Evolutionary conservation across 30 jellyfish, hydroid and myxozoan species (phyloP).

Genomic region (Aurelia sp.): DNA sequence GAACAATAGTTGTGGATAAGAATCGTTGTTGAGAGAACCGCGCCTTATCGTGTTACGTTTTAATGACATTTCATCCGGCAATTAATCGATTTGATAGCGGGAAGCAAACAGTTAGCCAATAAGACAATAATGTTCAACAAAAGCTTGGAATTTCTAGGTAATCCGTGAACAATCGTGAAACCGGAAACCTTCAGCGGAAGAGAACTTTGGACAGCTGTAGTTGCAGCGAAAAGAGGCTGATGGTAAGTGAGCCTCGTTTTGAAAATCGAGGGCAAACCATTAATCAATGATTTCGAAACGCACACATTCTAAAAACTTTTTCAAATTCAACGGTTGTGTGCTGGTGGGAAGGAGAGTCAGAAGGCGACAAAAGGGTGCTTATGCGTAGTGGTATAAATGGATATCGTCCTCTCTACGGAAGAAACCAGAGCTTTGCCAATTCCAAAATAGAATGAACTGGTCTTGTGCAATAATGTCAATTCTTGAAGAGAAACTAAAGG

Average conservation of each 20-base stretch:
- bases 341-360: too few relatives aligned
- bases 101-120: conserved; percentile 62
- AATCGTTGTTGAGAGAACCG: neutral
- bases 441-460: too few relatives aligned
- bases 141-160: conserved; percentile 35
- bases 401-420: too few relatives aligned
- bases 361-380: too few relatives aligned
- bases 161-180: conserved; percentile 40
- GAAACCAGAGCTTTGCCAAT: too few relatives aligned
- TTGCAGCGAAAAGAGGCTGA: neutral
- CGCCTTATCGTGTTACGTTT: conserved; percentile 37
- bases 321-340: too few relatives aligned
- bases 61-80: conserved; percentile 34
- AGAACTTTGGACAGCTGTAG: neutral
- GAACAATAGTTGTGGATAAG: conserved; percentile 28
- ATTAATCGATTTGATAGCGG: conserved; percentile 26
- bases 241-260: too few relatives aligned
- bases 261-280: neutral
- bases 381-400: too few relatives aligned
- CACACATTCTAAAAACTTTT: too few relatives aligned
- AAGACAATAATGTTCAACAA: neutral
- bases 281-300: neutral
- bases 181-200: conserved; percentile 49
- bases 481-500: too few relatives aligned
- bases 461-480: too few relatives aligned